These are phyloP conservation scores for Priocnemis perturbator DNA, from an alignment of 2,888 invertebrate genomes.

Conservation along the genomic window DNA sequence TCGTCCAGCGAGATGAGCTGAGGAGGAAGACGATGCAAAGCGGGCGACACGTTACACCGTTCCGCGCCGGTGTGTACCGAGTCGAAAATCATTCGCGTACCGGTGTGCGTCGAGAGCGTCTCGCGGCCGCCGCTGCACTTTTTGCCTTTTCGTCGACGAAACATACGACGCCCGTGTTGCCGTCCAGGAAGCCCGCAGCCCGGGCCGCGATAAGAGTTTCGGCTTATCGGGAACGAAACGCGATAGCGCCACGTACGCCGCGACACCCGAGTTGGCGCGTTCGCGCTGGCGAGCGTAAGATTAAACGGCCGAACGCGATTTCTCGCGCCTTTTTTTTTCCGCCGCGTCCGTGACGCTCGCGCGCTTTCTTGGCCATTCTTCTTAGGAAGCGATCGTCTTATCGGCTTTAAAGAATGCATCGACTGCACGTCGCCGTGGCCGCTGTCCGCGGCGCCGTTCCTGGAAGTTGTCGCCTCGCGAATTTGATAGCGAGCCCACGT, in stretches of 20 bases:
- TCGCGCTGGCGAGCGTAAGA: slow-evolving; percentile 35
- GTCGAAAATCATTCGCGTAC: no score
- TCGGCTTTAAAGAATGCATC: neutral
- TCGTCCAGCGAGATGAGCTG: neutral
- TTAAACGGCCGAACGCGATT: slow-evolving; percentile 37
- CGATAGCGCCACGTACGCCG: slow-evolving; percentile 38
- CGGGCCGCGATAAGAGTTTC: slow-evolving; percentile 39
- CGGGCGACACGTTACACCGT: neutral
- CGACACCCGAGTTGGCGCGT: neutral
- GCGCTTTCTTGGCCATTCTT: slow-evolving; percentile 8
- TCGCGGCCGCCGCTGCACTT: no score
- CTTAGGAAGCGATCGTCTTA: neutral
- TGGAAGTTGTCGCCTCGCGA: neutral
- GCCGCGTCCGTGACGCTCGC: slow-evolving; percentile 14
- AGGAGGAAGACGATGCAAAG: neutral
- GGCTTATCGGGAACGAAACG: slow-evolving; percentile 42
- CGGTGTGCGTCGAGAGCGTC: no score
- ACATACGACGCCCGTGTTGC: no score
- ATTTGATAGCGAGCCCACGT: neutral
- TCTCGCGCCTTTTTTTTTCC: slow-evolving; percentile 7
- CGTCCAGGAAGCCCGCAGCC: slow-evolving; percentile 41
- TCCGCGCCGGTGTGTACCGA: no score
- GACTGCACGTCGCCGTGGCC: neutral
- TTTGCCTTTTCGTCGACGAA: no score
- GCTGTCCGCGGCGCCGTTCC: neutral